These are phyloP conservation scores for Oscheius sp. DNA, from an alignment of 2,888 invertebrate genomes.

Conservation along the genomic window DNA sequence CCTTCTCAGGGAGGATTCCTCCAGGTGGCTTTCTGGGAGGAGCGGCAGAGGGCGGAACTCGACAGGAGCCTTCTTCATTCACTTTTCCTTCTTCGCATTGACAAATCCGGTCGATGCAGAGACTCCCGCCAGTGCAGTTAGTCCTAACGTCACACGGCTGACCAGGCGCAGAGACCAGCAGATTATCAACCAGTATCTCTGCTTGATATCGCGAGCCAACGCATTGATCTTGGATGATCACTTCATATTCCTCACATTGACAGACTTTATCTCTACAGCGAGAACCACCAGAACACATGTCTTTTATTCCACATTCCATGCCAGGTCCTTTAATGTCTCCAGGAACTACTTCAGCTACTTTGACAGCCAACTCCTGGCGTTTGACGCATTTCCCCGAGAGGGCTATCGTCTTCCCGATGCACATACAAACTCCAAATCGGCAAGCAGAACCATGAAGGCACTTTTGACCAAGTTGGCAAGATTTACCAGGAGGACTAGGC, in stretches of 20 bases:
- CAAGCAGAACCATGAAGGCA: conserved; percentile 63
- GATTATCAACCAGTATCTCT: conserved; percentile 26
- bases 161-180: conserved; percentile 52
- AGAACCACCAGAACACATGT: conserved; percentile 54
- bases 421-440: conserved; percentile 63
- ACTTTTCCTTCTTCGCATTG: conserved; percentile 49
- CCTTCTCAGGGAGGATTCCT: conserved; percentile 21
- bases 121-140: conserved; percentile 47
- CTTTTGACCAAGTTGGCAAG: conserved; percentile 59
- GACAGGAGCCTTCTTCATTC: conserved; percentile 23
- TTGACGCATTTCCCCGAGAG: conserved; percentile 51
- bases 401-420: conserved; percentile 46
- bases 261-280: conserved; percentile 51
- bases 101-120: conserved; percentile 50
- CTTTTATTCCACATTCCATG: conserved; percentile 38
- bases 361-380: conserved; percentile 13
- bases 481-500: conserved; percentile 54
- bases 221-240: conserved; percentile 52
- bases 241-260: conserved; percentile 52
- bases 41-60: background rate
- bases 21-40: conserved; percentile 24
- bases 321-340: conserved; percentile 38
- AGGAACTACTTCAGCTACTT: conserved; percentile 17
- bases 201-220: conserved; percentile 50
- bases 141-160: conserved; percentile 49